A percentile compares a stretch with the other conserved stretches of the same genome.
Conservation (phyloP, 2,113 vertebrate genomes). For the Otocyon megalotis region DNA sequence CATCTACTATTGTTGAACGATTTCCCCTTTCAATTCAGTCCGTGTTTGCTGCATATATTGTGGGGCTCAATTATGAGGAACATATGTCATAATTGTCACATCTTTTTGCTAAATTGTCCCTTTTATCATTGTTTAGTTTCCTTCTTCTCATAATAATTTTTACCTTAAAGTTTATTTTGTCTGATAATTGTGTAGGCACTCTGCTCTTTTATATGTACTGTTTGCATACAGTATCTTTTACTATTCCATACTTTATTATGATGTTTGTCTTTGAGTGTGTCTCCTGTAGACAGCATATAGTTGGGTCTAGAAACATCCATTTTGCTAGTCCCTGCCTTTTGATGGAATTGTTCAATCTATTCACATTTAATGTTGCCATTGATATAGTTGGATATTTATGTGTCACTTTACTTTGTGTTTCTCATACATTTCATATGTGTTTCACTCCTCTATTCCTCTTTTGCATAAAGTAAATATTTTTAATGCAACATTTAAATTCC, state of each 20-base stretch:
- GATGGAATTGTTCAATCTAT: not conserved
- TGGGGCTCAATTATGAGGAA: not conserved
- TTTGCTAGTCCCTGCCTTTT: not conserved
- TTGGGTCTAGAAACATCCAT: not conserved
- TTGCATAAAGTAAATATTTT: conserved; percentile 1
- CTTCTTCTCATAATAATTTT: not conserved
- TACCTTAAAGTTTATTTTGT: not conserved
- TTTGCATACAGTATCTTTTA: not conserved
- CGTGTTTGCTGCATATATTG: not conserved
- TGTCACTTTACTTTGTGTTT: not conserved
- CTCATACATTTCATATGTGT: not conserved
- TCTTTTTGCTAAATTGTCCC: not conserved
- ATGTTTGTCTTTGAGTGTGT: not conserved
- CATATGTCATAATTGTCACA: not conserved
- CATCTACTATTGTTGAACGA: not conserved
- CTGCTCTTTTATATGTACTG: not conserved
- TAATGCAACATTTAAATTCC: conserved; percentile 6
- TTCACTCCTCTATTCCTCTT: not conserved
- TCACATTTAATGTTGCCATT: not conserved
- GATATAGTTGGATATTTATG: not conserved
- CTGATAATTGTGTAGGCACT: not conserved
- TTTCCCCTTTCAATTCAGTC: not conserved
- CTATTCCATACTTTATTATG: not conserved
- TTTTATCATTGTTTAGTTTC: not conserved
- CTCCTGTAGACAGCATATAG: not conserved